Base-by-base conservation (phyloP, 2,797 vertebrate genomes). In the Thalassophryne amazonica region DNA sequence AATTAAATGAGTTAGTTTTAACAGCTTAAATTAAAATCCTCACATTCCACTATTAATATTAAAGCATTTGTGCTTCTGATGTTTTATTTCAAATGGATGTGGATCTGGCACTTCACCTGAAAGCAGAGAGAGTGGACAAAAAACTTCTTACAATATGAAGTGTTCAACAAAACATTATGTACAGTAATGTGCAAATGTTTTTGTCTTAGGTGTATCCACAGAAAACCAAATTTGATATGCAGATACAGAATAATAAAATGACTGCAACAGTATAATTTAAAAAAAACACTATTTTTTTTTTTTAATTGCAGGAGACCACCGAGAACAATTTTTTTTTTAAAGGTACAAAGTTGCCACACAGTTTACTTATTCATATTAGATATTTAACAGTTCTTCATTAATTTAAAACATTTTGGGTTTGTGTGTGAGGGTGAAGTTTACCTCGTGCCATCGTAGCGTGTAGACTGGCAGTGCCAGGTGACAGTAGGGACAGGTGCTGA, bases 401-500 rank as follows among this genome's bases (percentile, higher is more conserved):
- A n/a, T n/a, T n/a, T n/a, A n/a, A n/a, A n/a, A n/a, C n/a, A n/a
- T n/a, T n/a, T n/a, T n/a, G n/a, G n/a, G n/a, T n/a, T 9, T 1
- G 0, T 11, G 13, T 4, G 12, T 17, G 21, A 15, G 17, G 28
- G 7, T n/a, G n/a, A 7, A 1, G 1, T 18, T 53, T 73, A 91
- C 90, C 87, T 80, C 1, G 2, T 92, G 89, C 88, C 88, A 81
- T 1, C 27, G 41, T 3, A 91, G 84, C 1, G 75, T 89, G 34
- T 3, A 0, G 17, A 78, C 0, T 2, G 90, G 88, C 42, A 91
- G 78, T 6, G 84, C 69, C 71, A 92, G 78, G 8, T 88, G 81
- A 60, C 90, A 91, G 52, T 80, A 22, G 3, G 80, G 80, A 59
- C 90, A 91, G 51, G 62, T 63, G 25, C 37, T 60, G 57, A 89